These are phyloP conservation scores for Amiota mariae DNA, from an alignment of 2,888 invertebrate genomes.

Conservation along the genomic window DNA sequence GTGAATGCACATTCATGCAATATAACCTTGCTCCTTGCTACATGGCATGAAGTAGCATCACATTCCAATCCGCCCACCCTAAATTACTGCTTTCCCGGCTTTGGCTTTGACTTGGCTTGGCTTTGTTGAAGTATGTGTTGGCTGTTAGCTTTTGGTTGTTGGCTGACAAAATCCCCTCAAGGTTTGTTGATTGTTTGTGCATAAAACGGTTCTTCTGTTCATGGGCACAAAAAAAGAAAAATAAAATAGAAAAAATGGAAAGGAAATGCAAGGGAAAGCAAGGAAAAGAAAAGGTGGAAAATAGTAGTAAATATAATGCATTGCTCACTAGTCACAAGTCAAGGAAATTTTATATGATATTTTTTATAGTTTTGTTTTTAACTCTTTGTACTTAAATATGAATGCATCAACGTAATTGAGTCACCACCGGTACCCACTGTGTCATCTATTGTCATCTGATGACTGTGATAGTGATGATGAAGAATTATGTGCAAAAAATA, in stretches of 20 bases:
- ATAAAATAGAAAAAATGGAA: not conserved
- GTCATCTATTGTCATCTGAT: not conserved
- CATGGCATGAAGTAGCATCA: not conserved
- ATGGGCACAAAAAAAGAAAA: not conserved
- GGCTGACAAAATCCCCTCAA: slow-evolving; percentile 11
- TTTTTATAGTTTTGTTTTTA: not conserved
- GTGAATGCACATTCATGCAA: not conserved
- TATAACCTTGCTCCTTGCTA: slow-evolving; percentile 14
- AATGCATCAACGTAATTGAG: slow-evolving; percentile 17
- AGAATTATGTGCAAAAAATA: no score
- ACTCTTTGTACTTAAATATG: not conserved
- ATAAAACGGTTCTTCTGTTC: not conserved
- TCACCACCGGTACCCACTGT: not conserved
- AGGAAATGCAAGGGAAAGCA: no score
- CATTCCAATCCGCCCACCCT: not conserved
- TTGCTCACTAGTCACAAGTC: slow-evolving; percentile 4
- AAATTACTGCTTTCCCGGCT: not conserved
- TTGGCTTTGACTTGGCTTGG: not conserved
- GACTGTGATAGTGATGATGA: not conserved
- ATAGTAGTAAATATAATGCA: not conserved
- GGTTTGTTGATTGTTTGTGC: slow-evolving; percentile 19
- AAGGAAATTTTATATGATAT: slow-evolving; percentile 6
- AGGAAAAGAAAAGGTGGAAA: not conserved
- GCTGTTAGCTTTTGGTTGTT: no score
- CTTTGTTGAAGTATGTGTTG: not conserved